phyloP scores from a whole-genome alignment of 2,888 invertebrate genomes.

The Orthosia gothica region DNA sequence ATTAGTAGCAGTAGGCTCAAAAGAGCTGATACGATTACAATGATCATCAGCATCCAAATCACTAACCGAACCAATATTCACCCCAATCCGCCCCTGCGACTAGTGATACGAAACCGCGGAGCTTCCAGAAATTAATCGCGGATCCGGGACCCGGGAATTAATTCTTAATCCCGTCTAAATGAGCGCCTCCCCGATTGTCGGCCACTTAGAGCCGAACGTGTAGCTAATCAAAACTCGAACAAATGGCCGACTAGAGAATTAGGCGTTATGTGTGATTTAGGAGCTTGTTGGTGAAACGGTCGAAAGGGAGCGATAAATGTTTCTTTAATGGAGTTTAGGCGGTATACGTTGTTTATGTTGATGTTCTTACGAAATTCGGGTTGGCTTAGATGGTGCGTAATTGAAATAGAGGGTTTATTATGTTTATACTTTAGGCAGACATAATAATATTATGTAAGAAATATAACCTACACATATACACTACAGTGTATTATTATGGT shows the following conservation, averaged over 20 bases:
- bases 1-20: not conserved
- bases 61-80: conserved; percentile 26
- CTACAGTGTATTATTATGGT: too few species aligned
- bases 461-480: not conserved
- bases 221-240: conserved; percentile 71
- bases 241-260: conserved; percentile 65
- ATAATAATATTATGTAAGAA: not conserved
- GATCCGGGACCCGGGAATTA: conserved; percentile 75
- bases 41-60: not conserved
- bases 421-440: not conserved
- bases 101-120: conserved; percentile 66
- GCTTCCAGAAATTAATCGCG: conserved; percentile 75
- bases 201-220: conserved; percentile 70
- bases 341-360: conserved; percentile 56
- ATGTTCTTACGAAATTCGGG: conserved; percentile 43
- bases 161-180: conserved; percentile 78
- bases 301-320: conserved; percentile 64
- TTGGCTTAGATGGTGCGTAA: conserved; percentile 26
- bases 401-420: conserved; percentile 35
- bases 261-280: conserved; percentile 66
- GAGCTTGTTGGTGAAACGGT: conserved; percentile 55
- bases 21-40: not conserved
- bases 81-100: conserved; percentile 71
- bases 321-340: conserved; percentile 65
- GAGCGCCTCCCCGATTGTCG: conserved; percentile 73